Evolutionary conservation across 2,888 invertebrate species (phyloP), one percentile per base, ranked within the genome.

Genomic region (Rhingia campestris): DNA sequence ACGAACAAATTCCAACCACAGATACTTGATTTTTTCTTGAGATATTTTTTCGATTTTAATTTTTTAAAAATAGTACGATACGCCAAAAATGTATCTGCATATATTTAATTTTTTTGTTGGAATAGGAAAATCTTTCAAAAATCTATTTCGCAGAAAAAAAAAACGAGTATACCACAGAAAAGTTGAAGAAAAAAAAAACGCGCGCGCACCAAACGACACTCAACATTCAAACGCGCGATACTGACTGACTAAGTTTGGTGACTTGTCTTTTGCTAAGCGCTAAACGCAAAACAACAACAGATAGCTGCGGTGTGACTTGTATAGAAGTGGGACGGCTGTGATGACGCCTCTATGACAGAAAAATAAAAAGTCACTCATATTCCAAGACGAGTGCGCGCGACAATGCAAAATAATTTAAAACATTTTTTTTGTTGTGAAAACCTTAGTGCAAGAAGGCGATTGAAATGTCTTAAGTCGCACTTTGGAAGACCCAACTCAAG

Each of bases 141-240:
- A 61, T 67, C 45, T 33, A 74, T 14, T 37, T 45, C 33, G n/a
- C 41, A 32, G 10, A 4, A n/a, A 45, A 43, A 30, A 32, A 9
- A 30, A 51, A 51, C 7, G 4, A 51, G 14, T 22, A 49, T 35
- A 43, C n/a, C 35, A 47, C 41, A 51, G 39, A 61, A 72, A 22
- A 51, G 51, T 47, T 10, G n/a, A 33, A 6, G 35, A 6, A 32
- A 49, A 30, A 47, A 43, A 58, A 30, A 51, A 63, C 6, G 47
- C 75, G 75, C 85, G 85, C 80, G 2, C 22, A 22, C 22, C 22
- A 80, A 80, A 53, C 73, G 74, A 86, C 87, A 89, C 88, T 88
- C 88, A 80, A 88, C 89, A 89, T 88, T 87, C 89, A 88, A 89
- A 89, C 87, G 89, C 89, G 88, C 89, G 89, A 89, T 88, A 88